These are phyloP conservation scores for Poecilobothrus nobilitatus DNA, from an alignment of 2,888 invertebrate species.

Conservation along the genomic window DNA sequence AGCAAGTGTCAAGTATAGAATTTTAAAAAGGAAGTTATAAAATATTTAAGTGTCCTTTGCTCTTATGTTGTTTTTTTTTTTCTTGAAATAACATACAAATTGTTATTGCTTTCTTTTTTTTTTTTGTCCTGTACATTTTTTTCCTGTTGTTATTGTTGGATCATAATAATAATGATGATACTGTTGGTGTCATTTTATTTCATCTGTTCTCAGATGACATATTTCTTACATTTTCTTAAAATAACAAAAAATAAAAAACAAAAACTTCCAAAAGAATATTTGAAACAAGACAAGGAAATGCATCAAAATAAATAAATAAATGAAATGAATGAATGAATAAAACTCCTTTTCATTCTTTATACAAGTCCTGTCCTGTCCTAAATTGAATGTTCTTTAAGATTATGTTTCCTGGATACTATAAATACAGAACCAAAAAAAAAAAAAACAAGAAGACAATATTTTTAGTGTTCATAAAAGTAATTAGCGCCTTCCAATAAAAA, in stretches of 20 bases:
- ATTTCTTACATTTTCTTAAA: not conserved
- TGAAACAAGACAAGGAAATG: not conserved
- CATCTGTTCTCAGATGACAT: not conserved
- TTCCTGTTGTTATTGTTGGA: too few species aligned
- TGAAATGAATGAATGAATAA: not conserved
- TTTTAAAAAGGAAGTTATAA: slow-evolving; percentile 6
- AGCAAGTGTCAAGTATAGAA: not conserved
- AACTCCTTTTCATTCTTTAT: not conserved
- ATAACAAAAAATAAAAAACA: not conserved
- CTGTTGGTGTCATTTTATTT: not conserved
- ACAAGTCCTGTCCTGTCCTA: not conserved
- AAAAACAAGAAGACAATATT: too few species aligned
- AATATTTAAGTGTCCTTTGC: not conserved
- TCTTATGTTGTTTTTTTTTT: not conserved
- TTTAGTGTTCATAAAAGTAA: too few species aligned
- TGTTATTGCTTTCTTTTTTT: too few species aligned
- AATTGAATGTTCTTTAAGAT: not conserved
- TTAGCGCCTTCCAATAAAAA: too few species aligned
- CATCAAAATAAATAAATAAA: not conserved
- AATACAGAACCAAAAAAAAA: too few species aligned
- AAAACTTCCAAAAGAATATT: not conserved
- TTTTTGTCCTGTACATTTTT: too few species aligned
- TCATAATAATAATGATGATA: too few species aligned
- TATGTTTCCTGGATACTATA: not conserved
- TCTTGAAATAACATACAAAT: too few species aligned